Evolutionary conservation across 2,113 vertebrate species (phyloP).

Genomic region (Mus spicilegus): DNA sequence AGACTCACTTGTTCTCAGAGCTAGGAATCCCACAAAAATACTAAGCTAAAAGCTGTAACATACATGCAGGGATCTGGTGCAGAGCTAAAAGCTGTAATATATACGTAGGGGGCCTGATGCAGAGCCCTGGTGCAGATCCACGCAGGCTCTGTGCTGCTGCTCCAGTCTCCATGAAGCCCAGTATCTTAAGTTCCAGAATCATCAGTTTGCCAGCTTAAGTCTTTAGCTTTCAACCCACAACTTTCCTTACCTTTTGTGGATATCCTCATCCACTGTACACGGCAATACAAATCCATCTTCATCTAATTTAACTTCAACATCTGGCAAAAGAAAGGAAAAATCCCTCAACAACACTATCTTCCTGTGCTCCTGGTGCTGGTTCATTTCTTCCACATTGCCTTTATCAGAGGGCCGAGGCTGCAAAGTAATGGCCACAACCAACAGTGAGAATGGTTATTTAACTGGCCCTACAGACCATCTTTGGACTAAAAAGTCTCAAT

Average conservation of each 20-base stretch:
- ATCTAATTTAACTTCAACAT: conserved; percentile 96
- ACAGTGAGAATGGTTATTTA: not conserved
- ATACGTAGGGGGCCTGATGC: not conserved
- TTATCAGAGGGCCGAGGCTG: not conserved
- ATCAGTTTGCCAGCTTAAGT: not conserved
- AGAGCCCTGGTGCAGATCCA: not conserved
- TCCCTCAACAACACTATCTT: conserved; percentile 31
- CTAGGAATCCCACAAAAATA: not conserved
- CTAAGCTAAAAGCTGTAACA: not conserved
- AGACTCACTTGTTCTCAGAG: not conserved
- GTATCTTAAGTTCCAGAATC: not conserved
- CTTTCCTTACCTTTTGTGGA: conserved; percentile 86
- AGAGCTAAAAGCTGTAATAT: not conserved
- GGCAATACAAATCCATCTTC: conserved; percentile 93
- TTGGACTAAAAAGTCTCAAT: not conserved
- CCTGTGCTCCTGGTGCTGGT: not conserved
- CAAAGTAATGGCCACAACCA: conserved; percentile 42
- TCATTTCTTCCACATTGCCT: not conserved
- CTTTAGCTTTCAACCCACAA: not conserved
- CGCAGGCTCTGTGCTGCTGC: not conserved
- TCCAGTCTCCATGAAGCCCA: not conserved
- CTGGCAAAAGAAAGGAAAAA: conserved; percentile 83
- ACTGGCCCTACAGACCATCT: not conserved
- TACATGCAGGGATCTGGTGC: not conserved
- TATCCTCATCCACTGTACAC: conserved; percentile 86